phyloP scores from a whole-genome alignment of 2,888 invertebrate genomes.

The Pogonocherus hispidulus region DNA sequence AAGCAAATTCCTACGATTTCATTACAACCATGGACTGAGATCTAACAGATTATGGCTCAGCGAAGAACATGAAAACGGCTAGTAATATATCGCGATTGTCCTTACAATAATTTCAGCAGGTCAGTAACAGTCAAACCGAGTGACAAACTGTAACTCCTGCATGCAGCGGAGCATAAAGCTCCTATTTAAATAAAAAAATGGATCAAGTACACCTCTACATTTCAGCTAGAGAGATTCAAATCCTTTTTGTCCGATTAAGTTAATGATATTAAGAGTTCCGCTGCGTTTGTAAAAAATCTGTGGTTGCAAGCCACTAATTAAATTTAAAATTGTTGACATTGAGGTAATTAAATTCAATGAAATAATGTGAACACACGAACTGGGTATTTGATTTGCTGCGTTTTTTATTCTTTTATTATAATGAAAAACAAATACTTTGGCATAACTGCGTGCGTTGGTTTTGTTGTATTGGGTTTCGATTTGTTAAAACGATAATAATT shows the following conservation, averaged over 20 bases:
- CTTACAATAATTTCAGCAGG: not conserved
- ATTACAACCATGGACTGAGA: too few relatives aligned
- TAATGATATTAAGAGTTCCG: constrained; percentile 13
- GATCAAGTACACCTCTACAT: constrained; percentile 51
- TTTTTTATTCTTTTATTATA: too few relatives aligned
- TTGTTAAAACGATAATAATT: too few relatives aligned
- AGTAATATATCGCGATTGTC: not conserved
- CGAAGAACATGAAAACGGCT: too few relatives aligned
- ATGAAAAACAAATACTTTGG: too few relatives aligned
- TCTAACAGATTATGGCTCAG: too few relatives aligned
- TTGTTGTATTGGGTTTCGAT: too few relatives aligned
- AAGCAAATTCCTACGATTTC: too few relatives aligned
- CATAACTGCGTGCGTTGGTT: too few relatives aligned
- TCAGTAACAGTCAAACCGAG: not conserved
- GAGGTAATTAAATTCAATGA: not conserved
- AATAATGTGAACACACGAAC: not conserved
- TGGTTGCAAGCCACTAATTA: constrained; percentile 17
- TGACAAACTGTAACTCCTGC: constrained; percentile 12
- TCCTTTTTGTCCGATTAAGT: constrained; percentile 24
- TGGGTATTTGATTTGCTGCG: too few relatives aligned
- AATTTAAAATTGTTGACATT: constrained; percentile 23
- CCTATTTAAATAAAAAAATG: constrained; percentile 40
- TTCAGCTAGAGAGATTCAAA: constrained; percentile 23
- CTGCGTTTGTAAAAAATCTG: constrained; percentile 17
- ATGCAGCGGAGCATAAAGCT: constrained; percentile 31